phyloP scores from a whole-genome alignment of 2,797 vertebrate genomes.

The Antrozous pallidus region DNA sequence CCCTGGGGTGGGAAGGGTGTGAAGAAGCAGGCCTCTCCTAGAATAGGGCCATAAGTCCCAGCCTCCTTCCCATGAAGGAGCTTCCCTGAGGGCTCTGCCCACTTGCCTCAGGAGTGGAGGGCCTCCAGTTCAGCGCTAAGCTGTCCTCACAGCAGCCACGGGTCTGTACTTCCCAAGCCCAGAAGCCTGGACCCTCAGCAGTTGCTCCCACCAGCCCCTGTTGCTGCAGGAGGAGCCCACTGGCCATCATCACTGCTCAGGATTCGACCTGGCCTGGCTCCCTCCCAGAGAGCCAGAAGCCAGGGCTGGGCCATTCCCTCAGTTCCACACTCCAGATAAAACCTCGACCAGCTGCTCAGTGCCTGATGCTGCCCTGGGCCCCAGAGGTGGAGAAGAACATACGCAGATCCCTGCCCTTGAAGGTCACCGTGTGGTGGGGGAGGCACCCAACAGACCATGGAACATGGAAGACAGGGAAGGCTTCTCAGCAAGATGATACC shows the following conservation, averaged over 20 bases:
- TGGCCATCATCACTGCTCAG: not conserved
- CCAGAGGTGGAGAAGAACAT: accelerated
- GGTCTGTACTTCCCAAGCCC: not conserved
- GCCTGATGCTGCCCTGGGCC: not conserved
- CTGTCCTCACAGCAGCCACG: not conserved
- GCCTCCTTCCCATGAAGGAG: not conserved
- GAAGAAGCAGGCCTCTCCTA: not conserved
- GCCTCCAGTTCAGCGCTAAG: not conserved
- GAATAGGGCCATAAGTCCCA: too few relatives aligned
- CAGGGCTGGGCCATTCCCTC: not conserved
- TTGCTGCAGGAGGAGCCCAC: not conserved
- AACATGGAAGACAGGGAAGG: not conserved
- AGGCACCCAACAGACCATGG: not conserved
- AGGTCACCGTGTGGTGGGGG: accelerated
- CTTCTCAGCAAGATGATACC: not conserved
- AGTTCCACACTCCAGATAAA: not conserved
- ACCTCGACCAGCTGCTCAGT: not conserved
- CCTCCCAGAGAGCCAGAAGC: not conserved
- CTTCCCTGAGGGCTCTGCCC: not conserved
- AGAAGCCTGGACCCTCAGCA: not conserved
- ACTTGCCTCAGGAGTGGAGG: not conserved
- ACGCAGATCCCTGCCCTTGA: not conserved
- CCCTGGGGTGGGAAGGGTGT: not conserved
- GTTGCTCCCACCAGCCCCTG: not conserved
- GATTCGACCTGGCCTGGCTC: not conserved